Evolutionary conservation across 2,888 invertebrate genomes (phyloP), one percentile per base, ranked within the genome.

Genomic region (Bellardia pandia): DNA sequence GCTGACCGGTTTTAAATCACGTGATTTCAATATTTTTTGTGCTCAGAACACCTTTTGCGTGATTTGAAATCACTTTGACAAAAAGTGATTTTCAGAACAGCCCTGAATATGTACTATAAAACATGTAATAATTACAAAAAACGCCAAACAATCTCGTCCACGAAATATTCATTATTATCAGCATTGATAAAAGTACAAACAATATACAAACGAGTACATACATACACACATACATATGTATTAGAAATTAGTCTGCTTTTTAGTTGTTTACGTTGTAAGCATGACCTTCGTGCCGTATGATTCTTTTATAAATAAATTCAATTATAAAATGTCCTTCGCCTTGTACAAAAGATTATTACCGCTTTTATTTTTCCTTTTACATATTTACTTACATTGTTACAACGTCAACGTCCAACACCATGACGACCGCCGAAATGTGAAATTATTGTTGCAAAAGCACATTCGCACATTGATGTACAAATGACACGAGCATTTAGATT

Each of bases 261-360:
- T 51, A 51, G 6, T 23, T 56, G 7, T 30, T 30, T 58, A 23
- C 11, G 30, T 30, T 11, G 23, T 58, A 3, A 3, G 23, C 30
- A 23, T 56, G 56, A 56, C 56, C 56, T 30, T 56, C 23, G 1
- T 53, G 16, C 0, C 8, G 16, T 53, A 53, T 16, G 16, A 53
- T 58, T 23, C 2, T 4, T 58, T 23, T 30, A 58, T 23, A 58
- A 13, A 45, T 45, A 45, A 58, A 58, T 11, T 13, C 30, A 58
- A 58, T 58, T 30, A 58, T 58, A 58, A 30, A 30, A 33, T 37
- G 30, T 60, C 37, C 60, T 60, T 60, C 60, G 37, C 33, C 58
- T 58, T 58, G 11, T 11, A 5, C 30, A 33, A 60, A 60, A 9
- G 30, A 37, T 60, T 60, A 11, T 56, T 56, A 23, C 23, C 56